A percentile compares a stretch with the other conserved stretches of the same genome.
Conservation (phyloP, 2,888 invertebrate genomes). For the Tetramorium bicarinatum region DNA sequence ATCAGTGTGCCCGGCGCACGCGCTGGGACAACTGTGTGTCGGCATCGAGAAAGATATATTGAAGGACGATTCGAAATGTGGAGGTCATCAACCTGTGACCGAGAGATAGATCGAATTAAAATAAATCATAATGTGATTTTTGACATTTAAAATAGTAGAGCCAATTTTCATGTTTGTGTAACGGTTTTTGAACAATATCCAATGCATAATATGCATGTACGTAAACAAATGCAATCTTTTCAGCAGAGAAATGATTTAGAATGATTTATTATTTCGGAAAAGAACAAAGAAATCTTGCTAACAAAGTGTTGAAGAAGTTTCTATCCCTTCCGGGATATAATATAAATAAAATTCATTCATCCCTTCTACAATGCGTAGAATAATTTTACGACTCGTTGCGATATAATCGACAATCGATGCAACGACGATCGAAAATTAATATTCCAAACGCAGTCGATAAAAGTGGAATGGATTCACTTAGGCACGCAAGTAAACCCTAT, state of each 20-base stretch:
- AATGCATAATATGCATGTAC: neutral
- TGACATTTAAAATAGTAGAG: neutral
- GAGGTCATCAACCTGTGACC: neutral
- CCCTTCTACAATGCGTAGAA: neutral
- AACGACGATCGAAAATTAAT: conserved; percentile 27
- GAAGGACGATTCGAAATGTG: conserved; percentile 23
- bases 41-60: neutral
- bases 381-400: neutral
- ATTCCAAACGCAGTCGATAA: neutral
- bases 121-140: conserved; percentile 2
- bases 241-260: neutral
- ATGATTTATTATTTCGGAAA: neutral
- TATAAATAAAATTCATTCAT: neutral
- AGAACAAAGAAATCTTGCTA: neutral
- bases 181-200: neutral
- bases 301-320: neutral
- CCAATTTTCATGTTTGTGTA: neutral
- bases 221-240: neutral
- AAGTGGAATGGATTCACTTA: conserved; percentile 23
- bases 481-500: conserved; percentile 22
- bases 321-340: neutral
- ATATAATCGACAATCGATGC: conserved; percentile 13
- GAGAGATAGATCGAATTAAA: neutral
- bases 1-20: conserved; percentile 3
- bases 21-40: neutral